A percentile compares a stretch with the other conserved stretches of the same genome.
Evolutionary conservation across 2,888 invertebrate species (phyloP).

Genomic region (Brachyptera putata): DNA sequence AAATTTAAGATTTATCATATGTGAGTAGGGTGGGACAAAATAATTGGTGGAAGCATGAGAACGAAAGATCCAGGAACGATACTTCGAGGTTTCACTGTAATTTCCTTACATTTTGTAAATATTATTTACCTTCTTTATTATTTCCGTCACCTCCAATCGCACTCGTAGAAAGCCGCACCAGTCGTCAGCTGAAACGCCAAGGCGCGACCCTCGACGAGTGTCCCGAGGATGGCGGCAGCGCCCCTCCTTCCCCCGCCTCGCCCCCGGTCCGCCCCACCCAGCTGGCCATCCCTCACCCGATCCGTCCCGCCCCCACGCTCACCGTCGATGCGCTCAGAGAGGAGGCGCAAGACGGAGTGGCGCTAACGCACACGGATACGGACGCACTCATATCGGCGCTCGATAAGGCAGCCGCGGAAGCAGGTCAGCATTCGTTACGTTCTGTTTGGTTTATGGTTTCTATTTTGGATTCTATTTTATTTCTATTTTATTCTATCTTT

Average conservation of each 20-base stretch:
- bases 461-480: no score
- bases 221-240: conserved; percentile 24
- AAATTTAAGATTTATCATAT: no score
- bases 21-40: no score
- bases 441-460: not conserved
- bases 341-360: not conserved
- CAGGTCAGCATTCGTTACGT: no score
- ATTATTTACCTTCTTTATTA: no score
- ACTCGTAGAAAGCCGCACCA: conserved; percentile 33
- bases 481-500: no score
- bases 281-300: conserved; percentile 30
- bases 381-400: not conserved
- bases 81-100: no score
- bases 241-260: no score
- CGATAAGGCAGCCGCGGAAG: not conserved
- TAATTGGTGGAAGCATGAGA: no score
- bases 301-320: conserved; percentile 30
- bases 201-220: conserved; percentile 30
- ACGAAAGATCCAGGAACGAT: no score
- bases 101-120: no score
- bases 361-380: not conserved
- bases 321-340: not conserved
- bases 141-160: no score
- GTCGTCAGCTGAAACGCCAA: conserved; percentile 32
- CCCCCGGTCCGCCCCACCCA: conserved; percentile 33